phyloP scores from a whole-genome alignment of 1,140 invertebrate species.

The Lepidurus couesii region DNA sequence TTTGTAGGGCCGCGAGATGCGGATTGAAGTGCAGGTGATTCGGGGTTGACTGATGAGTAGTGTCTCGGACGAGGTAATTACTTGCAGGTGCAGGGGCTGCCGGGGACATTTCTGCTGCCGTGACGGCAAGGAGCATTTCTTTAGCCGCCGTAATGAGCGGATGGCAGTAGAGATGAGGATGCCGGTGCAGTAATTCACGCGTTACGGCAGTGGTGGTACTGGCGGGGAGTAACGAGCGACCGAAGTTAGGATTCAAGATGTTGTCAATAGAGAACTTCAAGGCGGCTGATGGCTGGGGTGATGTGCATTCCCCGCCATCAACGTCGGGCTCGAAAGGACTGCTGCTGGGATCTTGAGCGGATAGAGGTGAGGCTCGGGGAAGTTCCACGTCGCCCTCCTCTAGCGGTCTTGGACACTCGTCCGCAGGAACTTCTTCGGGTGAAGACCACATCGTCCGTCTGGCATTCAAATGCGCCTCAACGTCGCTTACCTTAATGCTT shows the following conservation, averaged over 20 bases:
- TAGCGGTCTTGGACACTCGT: neutral
- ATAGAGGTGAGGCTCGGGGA: neutral
- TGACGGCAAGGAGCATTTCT: conserved; percentile 10
- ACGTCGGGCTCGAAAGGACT: neutral
- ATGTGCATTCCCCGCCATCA: conserved; percentile 42
- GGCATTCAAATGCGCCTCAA: neutral
- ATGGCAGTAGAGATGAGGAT: conserved; percentile 9
- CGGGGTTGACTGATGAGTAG: neutral
- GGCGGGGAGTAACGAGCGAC: conserved; percentile 46
- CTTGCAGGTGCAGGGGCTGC: neutral
- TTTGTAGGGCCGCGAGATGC: neutral
- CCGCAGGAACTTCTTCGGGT: neutral
- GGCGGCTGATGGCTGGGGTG: conserved; percentile 34
- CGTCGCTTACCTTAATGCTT: neutral
- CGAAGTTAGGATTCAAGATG: conserved; percentile 84
- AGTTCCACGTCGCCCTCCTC: neutral
- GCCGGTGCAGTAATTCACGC: conserved; percentile 17
- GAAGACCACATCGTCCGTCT: neutral
- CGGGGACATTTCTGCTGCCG: neutral
- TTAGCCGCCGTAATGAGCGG: neutral
- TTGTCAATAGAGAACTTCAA: conserved; percentile 89
- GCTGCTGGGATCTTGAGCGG: neutral
- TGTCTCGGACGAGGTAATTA: neutral
- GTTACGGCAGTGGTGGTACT: neutral
- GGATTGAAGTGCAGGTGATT: neutral